Evolutionary conservation across 2,888 invertebrate species (phyloP).

Genomic region (Anoncus sp.): DNA sequence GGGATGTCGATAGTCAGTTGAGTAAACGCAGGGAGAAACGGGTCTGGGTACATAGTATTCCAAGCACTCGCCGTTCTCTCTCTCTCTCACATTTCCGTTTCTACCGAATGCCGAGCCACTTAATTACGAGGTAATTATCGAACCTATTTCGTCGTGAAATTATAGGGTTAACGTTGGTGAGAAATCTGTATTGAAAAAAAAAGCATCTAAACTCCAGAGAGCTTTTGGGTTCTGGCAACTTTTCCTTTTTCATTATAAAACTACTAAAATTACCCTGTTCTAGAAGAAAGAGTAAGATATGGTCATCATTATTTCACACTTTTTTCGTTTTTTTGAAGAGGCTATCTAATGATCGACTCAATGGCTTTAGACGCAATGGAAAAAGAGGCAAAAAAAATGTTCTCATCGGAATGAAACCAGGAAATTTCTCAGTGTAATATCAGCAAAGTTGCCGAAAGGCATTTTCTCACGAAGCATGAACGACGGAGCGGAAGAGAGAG

Average conservation of each 20-base stretch:
- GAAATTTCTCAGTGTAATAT: constrained; percentile 38
- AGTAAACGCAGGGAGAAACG: constrained; percentile 47
- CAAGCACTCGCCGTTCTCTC: constrained; percentile 6
- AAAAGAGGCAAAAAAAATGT: constrained; percentile 6
- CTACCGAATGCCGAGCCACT: constrained; percentile 36
- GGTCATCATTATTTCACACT: not conserved
- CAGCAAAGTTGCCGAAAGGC: constrained; percentile 57
- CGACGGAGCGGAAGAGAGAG: constrained; percentile 38
- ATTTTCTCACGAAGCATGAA: constrained; percentile 60
- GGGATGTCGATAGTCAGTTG: constrained; percentile 49
- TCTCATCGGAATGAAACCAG: constrained; percentile 5
- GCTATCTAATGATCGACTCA: not conserved
- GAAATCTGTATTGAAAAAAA: not conserved
- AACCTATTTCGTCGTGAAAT: constrained; percentile 20
- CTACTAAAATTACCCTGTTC: not conserved
- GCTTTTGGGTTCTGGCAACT: not conserved
- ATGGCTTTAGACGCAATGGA: not conserved
- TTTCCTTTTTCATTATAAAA: not conserved
- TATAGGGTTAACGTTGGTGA: not conserved
- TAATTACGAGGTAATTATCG: constrained; percentile 48
- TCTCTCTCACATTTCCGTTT: constrained; percentile 9
- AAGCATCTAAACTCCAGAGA: not conserved
- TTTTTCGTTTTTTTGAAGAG: not conserved
- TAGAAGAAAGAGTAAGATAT: not conserved
- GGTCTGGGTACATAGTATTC: constrained; percentile 16